Conservation (phyloP, 2,113 vertebrate species). For the Rhabdomys dilectus region DNA sequence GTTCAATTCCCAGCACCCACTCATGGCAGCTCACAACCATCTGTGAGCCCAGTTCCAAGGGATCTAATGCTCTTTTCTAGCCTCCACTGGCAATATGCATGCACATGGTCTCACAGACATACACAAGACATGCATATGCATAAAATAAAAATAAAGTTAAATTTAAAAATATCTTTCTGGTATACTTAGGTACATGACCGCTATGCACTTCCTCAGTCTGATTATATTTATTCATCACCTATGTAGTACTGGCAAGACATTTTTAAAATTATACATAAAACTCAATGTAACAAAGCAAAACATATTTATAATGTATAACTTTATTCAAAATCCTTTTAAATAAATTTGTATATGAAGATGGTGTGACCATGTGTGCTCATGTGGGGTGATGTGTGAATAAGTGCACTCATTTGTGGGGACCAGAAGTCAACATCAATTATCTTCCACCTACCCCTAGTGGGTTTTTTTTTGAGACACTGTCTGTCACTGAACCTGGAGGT, state of each 20-base stretch:
- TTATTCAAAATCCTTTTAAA: neutral
- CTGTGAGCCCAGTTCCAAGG: neutral
- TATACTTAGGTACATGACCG: neutral
- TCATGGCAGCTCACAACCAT: neutral
- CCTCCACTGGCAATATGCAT: neutral
- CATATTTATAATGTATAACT: neutral
- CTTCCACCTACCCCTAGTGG: neutral
- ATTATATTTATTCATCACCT: neutral
- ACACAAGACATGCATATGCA: neutral
- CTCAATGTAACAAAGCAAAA: neutral
- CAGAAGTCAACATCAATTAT: neutral
- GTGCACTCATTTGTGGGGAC: neutral
- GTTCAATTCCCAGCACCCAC: neutral
- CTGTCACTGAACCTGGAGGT: neutral
- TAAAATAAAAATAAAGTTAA: neutral
- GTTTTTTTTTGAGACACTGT: neutral
- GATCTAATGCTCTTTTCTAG: neutral
- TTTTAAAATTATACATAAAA: neutral
- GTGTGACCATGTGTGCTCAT: neutral
- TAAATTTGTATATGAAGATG: neutral
- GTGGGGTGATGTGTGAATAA: neutral
- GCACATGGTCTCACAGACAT: neutral
- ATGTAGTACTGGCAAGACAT: neutral
- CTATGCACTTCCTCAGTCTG: rapidly evolving
- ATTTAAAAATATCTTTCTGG: neutral